Conservation (phyloP, 2,113 vertebrate species). For the Onychorhynchus coronatus region DNA sequence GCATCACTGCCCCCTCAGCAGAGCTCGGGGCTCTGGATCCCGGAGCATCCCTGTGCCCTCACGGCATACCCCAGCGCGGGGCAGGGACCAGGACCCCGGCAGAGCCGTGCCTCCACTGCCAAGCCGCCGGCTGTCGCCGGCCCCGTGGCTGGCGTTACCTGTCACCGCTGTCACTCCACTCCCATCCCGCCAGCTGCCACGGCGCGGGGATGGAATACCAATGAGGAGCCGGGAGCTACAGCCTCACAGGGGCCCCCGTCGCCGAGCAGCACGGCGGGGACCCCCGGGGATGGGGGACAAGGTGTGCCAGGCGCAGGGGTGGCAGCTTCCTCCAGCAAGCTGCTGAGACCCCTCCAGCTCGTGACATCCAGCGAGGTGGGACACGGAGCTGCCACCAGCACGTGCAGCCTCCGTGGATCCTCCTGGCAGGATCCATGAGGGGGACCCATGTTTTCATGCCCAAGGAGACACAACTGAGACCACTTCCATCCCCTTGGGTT, state of each 20-base stretch:
- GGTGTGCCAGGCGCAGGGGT: background rate
- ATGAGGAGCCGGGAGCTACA: background rate
- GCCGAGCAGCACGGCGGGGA: fast-evolving
- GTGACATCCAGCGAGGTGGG: fast-evolving
- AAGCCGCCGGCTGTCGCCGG: background rate
- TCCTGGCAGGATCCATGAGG: background rate
- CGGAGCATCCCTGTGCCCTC: fast-evolving
- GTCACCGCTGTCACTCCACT: constrained; percentile 47
- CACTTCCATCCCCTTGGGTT: background rate
- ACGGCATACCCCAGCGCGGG: fast-evolving
- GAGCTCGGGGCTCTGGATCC: background rate
- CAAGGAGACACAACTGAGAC: background rate
- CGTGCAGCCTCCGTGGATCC: fast-evolving
- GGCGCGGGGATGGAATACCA: constrained; percentile 22
- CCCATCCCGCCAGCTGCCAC: constrained; percentile 53
- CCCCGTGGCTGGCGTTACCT: constrained; percentile 35
- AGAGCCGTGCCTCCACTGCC: background rate
- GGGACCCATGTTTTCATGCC: background rate
- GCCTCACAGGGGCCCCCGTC: background rate
- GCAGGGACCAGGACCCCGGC: background rate
- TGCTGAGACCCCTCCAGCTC: background rate
- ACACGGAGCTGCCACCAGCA: fast-evolving
- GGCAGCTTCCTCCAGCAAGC: background rate
- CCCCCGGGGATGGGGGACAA: background rate
- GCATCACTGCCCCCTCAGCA: background rate